These are phyloP conservation scores for Sclerurus mexicanus DNA, from an alignment of 2,113 vertebrate genomes.

Conservation along the genomic window DNA sequence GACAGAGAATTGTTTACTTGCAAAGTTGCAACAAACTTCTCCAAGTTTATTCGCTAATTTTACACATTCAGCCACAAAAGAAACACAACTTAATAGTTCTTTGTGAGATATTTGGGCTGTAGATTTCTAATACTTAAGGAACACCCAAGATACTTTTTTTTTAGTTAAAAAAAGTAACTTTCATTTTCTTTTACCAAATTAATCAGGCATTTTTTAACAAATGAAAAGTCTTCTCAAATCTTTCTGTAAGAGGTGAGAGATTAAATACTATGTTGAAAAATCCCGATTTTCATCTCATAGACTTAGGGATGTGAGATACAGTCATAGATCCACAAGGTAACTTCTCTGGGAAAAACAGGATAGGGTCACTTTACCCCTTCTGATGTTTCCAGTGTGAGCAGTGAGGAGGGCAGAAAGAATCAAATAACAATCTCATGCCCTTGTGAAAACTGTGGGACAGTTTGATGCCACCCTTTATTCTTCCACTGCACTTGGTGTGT, in stretches of 20 bases:
- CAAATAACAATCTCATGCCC: not conserved
- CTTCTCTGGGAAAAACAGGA: not conserved
- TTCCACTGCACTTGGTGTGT: not conserved
- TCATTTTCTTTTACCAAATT: not conserved
- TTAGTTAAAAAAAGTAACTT: not conserved
- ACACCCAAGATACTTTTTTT: not conserved
- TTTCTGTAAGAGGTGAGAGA: not conserved
- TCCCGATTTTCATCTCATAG: not conserved
- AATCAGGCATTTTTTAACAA: not conserved
- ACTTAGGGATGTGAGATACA: not conserved
- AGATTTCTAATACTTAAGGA: not conserved
- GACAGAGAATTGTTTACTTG: not conserved
- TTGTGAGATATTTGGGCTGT: not conserved
- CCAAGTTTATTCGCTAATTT: not conserved
- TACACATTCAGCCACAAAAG: not conserved
- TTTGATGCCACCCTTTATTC: fast-evolving
- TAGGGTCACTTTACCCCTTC: not conserved
- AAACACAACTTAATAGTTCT: not conserved
- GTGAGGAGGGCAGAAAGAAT: not conserved
- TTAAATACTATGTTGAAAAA: not conserved
- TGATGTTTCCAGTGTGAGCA: not conserved
- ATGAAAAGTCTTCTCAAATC: not conserved
- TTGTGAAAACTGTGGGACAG: not conserved
- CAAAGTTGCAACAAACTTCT: not conserved
- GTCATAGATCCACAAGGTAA: not conserved